Percentiles rank a stretch among this genome's conserved stretches.
phyloP scores from a whole-genome alignment of 2,113 vertebrate species.

The Orcinus orca region DNA sequence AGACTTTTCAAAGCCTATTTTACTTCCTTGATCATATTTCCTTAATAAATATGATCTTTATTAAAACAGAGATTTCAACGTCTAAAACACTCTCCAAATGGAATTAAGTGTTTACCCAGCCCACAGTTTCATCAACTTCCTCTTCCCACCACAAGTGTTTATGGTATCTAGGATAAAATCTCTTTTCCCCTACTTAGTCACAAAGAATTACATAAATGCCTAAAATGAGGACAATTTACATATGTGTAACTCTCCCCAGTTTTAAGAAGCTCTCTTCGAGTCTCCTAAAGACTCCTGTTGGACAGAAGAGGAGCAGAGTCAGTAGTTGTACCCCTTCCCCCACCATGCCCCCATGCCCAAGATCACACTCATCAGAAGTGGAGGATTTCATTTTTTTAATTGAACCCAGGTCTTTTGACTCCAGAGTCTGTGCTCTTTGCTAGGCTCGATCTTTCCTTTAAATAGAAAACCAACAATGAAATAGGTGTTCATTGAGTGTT shows the following conservation, averaged over 20 bases:
- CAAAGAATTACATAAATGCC: background rate
- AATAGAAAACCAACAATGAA: background rate
- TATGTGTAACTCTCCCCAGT: background rate
- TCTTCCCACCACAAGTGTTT: slow-evolving; percentile 11
- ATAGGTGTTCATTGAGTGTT: background rate
- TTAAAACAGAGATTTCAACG: background rate
- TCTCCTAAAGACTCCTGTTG: background rate
- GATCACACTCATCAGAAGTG: background rate
- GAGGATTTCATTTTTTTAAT: background rate
- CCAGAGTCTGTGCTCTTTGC: background rate
- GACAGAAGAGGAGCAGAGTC: background rate
- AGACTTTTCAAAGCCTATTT: background rate
- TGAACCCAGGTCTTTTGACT: background rate
- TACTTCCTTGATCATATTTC: background rate
- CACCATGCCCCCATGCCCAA: background rate
- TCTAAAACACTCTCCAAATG: background rate
- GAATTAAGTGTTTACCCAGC: background rate
- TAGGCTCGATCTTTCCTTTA: background rate
- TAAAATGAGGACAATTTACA: background rate
- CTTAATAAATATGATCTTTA: background rate
- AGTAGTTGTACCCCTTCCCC: accelerated
- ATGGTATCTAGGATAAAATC: background rate
- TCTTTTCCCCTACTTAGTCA: background rate
- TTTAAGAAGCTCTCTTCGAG: background rate
- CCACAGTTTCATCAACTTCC: background rate